A percentile compares a stretch with the other conserved stretches of the same genome.
phyloP scores from a whole-genome alignment of 2,113 vertebrate genomes.

The Pseudopodoces humilis region DNA sequence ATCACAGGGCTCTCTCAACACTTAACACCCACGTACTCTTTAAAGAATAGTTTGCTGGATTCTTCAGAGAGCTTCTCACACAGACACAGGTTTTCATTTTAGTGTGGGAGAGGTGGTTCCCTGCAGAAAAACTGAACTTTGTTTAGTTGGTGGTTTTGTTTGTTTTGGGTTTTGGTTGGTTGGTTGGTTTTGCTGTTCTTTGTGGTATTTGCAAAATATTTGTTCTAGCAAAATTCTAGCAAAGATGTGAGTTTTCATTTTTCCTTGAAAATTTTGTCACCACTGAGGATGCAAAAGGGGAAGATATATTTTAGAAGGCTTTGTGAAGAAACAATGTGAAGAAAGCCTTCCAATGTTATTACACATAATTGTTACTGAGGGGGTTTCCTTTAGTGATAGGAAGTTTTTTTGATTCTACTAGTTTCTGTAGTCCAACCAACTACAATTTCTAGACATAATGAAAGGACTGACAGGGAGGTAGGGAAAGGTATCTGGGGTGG shows the following conservation, averaged over 20 bases:
- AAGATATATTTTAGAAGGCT: neutral
- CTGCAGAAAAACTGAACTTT: neutral
- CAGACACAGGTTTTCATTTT: neutral
- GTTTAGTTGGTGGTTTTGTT: neutral
- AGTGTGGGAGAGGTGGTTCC: no score
- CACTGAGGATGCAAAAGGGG: neutral
- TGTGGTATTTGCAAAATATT: neutral
- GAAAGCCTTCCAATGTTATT: neutral
- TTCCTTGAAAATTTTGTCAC: neutral
- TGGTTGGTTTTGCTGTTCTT: neutral
- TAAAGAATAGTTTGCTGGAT: neutral
- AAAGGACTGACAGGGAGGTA: neutral
- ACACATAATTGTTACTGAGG: neutral
- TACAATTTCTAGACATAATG: neutral
- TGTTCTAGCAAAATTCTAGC: neutral
- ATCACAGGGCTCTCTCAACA: neutral
- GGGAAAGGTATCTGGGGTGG: neutral
- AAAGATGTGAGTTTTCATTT: neutral
- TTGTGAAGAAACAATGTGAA: neutral
- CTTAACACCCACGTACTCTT: neutral
- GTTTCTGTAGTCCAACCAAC: neutral
- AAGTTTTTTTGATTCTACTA: neutral
- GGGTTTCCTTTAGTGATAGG: neutral
- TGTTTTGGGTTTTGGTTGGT: neutral
- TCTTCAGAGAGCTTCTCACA: neutral